Base-by-base conservation (phyloP, 2,797 vertebrate species). In the Gymnodraco acuticeps region DNA sequence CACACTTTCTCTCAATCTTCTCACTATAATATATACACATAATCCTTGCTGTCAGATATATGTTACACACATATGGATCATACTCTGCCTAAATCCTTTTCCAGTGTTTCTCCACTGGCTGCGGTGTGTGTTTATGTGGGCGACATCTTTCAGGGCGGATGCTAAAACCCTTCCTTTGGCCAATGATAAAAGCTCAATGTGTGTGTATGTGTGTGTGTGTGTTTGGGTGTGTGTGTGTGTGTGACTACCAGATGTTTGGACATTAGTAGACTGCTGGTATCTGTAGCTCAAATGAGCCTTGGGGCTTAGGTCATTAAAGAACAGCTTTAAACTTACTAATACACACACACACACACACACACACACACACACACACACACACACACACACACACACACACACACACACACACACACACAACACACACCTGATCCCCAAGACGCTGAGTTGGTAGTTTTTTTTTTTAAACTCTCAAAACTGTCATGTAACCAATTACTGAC, bases 41-140 rank as follows among this genome's bases (percentile, higher is more conserved):
- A 90, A 92, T 92, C 91, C 86, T 0, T 61, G 78, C 86, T 93
- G 92, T 91, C 86, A 91, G 71, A 87, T 91, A 73, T 82, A 82
- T 53, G 81, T 80, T 85, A 75, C 82, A 89, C 83, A 82, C 47
- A 79, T 85, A 92, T 91, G 84, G 85, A 93, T 91, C 88, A 89
- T 62, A 77, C 70, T 88, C 78, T 64, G 53, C 15, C 70, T 69
- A 86, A 89, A 88, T 92, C 86, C 88, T 79, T 71, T 50, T 60
- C 7, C 51, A 16, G 68, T 81, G 78, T 84, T 89, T 79, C 75
- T 64, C 66, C 53, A 54, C 60, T 60, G 15, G 50, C 16, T 63
- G 11, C 65, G 43, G 53, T 70, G 70, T 64, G 53, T 73, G 70
- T 15, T 38, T 79, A 78, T 80, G 81, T 81, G 77, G 83, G 86